Conservation (phyloP, 2,797 vertebrate species). For the Enoplosus armatus region DNA sequence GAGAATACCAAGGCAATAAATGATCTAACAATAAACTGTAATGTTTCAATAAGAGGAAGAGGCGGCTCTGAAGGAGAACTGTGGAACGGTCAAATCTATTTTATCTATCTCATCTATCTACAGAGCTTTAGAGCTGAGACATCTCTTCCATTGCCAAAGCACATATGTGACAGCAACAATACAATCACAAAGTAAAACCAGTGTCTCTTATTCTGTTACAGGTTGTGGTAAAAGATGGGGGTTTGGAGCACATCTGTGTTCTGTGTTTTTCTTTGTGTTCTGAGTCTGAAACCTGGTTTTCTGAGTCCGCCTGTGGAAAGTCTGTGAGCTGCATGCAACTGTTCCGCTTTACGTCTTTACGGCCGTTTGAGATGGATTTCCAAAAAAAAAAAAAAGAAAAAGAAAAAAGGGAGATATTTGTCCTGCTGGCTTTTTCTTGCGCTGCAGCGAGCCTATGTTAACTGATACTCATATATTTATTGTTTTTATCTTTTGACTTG, state of each 20-base stretch:
- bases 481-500: constrained; percentile 18
- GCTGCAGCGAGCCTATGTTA: constrained; percentile 19
- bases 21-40: constrained; percentile 44
- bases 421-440: constrained; percentile 24
- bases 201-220: constrained; percentile 1
- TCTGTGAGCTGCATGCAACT: constrained; percentile 61
- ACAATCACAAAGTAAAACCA: constrained; percentile 7
- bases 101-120: constrained; percentile 9
- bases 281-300: constrained; percentile 37
- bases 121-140: background rate
- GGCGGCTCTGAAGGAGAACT: background rate
- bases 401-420: background rate
- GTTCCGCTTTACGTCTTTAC: constrained; percentile 22
- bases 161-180: constrained; percentile 24
- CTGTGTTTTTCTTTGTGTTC: constrained; percentile 31
- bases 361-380: constrained; percentile 34
- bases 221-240: constrained; percentile 27
- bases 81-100: constrained; percentile 1
- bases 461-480: background rate
- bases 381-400: background rate
- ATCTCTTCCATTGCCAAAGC: constrained; percentile 49
- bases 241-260: constrained; percentile 26
- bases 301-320: constrained; percentile 44
- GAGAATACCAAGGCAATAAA: constrained; percentile 65
- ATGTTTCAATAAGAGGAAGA: constrained; percentile 41